Evolutionary conservation across 2,797 vertebrate species (phyloP).

Genomic region (Eptatretus atami): DNA sequence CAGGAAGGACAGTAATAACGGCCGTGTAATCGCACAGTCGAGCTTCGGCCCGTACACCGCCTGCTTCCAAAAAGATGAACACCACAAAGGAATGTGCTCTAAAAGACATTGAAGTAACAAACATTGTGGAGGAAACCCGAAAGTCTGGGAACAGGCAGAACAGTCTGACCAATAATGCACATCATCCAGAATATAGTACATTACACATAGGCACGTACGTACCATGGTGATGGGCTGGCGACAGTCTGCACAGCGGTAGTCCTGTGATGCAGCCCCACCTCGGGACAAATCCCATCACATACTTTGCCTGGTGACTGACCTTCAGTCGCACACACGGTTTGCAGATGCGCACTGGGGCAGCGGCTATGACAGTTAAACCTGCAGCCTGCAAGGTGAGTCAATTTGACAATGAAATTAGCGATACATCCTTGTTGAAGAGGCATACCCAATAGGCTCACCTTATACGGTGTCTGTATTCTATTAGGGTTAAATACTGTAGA

Average conservation of each 20-base stretch:
- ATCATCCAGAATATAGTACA: too few species aligned
- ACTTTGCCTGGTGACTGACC: slow-evolving; percentile 80
- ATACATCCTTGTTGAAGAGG: too few species aligned
- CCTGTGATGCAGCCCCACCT: slow-evolving; percentile 63
- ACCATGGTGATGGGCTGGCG: slow-evolving; percentile 54
- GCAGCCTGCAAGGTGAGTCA: slow-evolving; percentile 20
- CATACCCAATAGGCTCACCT: too few species aligned
- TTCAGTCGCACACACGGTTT: slow-evolving; percentile 68
- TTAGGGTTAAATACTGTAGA: too few species aligned
- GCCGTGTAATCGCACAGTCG: slow-evolving; percentile 76
- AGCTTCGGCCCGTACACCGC: slow-evolving; percentile 53
- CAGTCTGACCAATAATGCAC: too few species aligned
- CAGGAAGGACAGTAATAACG: slow-evolving; percentile 85
- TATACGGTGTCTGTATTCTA: too few species aligned
- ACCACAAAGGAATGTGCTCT: not conserved
- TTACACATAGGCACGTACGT: slow-evolving; percentile 15
- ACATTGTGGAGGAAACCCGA: not conserved
- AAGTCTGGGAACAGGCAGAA: not conserved
- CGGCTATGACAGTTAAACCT: slow-evolving; percentile 87
- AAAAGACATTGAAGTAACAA: too few species aligned
- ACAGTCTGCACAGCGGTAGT: slow-evolving; percentile 76
- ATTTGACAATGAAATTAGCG: too few species aligned
- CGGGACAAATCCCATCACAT: slow-evolving; percentile 80
- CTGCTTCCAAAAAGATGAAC: slow-evolving; percentile 14
- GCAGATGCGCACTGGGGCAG: slow-evolving; percentile 60